Percentiles rank a stretch among this genome's conserved stretches.
These are phyloP conservation scores for Karalla daura DNA, from an alignment of 2,797 vertebrate species.

Conservation along the genomic window DNA sequence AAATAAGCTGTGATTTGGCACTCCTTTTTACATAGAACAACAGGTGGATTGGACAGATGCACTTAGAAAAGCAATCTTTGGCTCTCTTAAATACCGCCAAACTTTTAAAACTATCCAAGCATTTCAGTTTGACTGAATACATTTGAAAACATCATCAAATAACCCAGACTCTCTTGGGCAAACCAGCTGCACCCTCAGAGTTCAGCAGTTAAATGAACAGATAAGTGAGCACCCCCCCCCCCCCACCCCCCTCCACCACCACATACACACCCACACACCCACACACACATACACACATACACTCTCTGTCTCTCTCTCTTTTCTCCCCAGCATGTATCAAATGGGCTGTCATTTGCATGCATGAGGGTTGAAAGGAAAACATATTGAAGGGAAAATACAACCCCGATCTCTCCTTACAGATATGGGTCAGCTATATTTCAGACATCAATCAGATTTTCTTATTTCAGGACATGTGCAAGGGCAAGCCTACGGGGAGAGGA, in stretches of 20 bases:
- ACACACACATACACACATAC: no score
- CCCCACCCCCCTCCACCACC: no score
- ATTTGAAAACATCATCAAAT: slow-evolving; percentile 65
- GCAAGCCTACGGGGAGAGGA: slow-evolving; percentile 14
- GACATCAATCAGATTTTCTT: slow-evolving; percentile 71
- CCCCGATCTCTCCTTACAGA: slow-evolving; percentile 45
- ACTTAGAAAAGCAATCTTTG: slow-evolving; percentile 9
- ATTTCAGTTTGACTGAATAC: slow-evolving; percentile 50
- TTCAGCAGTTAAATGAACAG: slow-evolving; percentile 68
- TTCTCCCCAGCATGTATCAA: slow-evolving; percentile 43
- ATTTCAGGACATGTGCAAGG: slow-evolving; percentile 61
- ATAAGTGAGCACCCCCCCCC: slow-evolving; percentile 30
- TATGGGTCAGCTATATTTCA: slow-evolving; percentile 65
- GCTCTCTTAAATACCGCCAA: slow-evolving; percentile 15
- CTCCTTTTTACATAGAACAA: slow-evolving; percentile 2
- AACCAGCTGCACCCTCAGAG: slow-evolving; percentile 55
- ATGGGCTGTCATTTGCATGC: slow-evolving; percentile 68
- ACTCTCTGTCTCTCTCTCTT: no score
- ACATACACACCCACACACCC: no score
- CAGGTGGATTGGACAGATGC: slow-evolving; percentile 25
- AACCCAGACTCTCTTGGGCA: slow-evolving; percentile 52
- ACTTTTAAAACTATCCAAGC: slow-evolving; percentile 45
- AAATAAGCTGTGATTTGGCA: slow-evolving; percentile 13
- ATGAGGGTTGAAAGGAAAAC: slow-evolving; percentile 59
- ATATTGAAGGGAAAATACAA: slow-evolving; percentile 57